Evolutionary conservation across 1,140 invertebrate genomes (phyloP).

Genomic region (Melanaphis sacchari): DNA sequence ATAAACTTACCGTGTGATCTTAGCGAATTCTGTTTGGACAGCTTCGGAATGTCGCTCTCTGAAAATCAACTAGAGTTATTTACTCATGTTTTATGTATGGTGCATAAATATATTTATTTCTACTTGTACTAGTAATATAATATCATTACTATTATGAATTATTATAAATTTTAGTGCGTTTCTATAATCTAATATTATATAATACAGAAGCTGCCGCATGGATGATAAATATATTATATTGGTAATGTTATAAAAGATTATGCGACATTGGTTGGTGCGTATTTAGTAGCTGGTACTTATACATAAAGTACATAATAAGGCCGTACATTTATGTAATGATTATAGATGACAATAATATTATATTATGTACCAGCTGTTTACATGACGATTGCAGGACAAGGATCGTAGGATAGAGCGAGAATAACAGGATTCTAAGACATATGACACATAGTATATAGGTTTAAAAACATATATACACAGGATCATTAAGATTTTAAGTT

Average conservation of each 20-base stretch:
- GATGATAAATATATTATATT: not conserved
- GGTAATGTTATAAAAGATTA: not conserved
- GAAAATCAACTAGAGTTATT: conserved; percentile 64
- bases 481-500: not conserved
- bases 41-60: conserved; percentile 59
- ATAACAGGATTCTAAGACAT: not conserved
- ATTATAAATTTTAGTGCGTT: not conserved
- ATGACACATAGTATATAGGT: not conserved
- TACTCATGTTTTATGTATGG: conserved; percentile 59
- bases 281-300: not conserved
- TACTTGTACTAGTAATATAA: not conserved
- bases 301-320: not conserved
- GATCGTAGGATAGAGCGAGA: not conserved
- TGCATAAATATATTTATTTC: not conserved
- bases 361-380: not conserved
- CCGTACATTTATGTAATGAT: not conserved
- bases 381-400: not conserved
- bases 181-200: not conserved
- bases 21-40: conserved; percentile 57
- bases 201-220: not conserved
- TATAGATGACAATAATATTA: not conserved
- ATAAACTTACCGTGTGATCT: conserved; percentile 57
- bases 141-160: not conserved
- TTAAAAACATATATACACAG: not conserved
- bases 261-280: not conserved